These are phyloP conservation scores for Carcina quercana DNA, from an alignment of 2,888 invertebrate species.

Conservation along the genomic window DNA sequence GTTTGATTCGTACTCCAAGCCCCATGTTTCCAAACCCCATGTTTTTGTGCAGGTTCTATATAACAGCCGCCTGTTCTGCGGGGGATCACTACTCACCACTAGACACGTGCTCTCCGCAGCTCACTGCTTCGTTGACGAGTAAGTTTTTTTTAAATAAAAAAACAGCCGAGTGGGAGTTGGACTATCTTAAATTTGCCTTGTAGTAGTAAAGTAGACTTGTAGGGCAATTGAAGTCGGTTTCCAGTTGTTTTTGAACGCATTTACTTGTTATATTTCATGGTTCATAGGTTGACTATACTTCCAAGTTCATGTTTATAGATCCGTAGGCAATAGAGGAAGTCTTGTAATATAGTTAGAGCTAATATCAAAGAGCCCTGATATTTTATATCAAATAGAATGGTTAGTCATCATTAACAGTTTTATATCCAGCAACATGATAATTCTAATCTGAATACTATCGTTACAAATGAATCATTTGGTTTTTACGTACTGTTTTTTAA, in stretches of 20 bases:
- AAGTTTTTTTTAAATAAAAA: conserved; percentile 16
- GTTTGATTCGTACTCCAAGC: not conserved
- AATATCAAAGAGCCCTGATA: too few species aligned
- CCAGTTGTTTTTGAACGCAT: not conserved
- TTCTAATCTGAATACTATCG: too few species aligned
- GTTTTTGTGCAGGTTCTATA: conserved; percentile 29
- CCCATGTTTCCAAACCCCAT: not conserved
- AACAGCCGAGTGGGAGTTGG: too few species aligned
- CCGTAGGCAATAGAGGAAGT: too few species aligned
- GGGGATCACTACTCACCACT: conserved; percentile 40
- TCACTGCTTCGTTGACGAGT: conserved; percentile 49
- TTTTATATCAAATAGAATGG: too few species aligned
- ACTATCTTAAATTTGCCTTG: not conserved
- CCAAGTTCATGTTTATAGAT: not conserved
- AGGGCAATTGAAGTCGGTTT: not conserved
- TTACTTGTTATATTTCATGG: not conserved
- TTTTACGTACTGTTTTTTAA: too few species aligned
- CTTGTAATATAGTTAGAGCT: too few species aligned
- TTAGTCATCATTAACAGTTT: too few species aligned
- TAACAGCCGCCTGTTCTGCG: conserved; percentile 31
- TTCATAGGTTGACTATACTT: not conserved
- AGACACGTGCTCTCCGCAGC: conserved; percentile 48
- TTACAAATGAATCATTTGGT: too few species aligned
- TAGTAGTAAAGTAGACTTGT: too few species aligned
- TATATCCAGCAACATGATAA: too few species aligned